Evolutionary conservation across 2,113 vertebrate species (phyloP), one percentile per base, ranked within the genome.

Genomic region (Anguilla japonica): DNA sequence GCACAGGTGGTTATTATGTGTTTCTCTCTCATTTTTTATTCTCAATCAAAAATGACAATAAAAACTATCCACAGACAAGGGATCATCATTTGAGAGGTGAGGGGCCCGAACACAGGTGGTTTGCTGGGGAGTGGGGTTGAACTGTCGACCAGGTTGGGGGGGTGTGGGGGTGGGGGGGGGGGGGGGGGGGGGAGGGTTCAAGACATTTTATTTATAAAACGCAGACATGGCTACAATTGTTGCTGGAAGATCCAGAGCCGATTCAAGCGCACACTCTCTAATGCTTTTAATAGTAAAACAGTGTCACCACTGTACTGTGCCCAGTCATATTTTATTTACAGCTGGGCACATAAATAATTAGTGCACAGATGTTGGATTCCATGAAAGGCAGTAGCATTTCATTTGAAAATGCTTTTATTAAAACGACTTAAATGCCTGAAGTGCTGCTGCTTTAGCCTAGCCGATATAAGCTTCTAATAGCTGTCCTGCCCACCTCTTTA

Each of bases 1-100:
- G 94, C 96, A 97, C 96, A 97, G 96, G 96, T 97, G 97, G n/a
- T 41, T 46, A 43, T 13, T 15, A 22, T 14, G 8, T 57, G 29
- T 85, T 34, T 43, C 40, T 0, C 7, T 43, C 40, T 0, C 7
- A 53, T 88, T 85, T 88, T 81, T 83, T 83, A 90, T 92, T 91
- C 93, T 89, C 92, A 89, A 91, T 87, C 87, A 82, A 82, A 82
- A 53, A 79, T 34, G 7, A n/a, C 4, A 79, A 79, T 34, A 79
- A 39, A 4, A 75, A 75, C 50, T 53, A 53, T 14, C 50, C 11
- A 14, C 50, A 14, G 50, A 1, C 50, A 53, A 53, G 50, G 13
- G 50, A 11, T 53, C 8, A 53, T 53, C 50, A 13, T 53, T 53
- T 53, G 9, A 53, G 50, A 53, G 11, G 50, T 53, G 50, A 53